Conservation (phyloP, 2,888 invertebrate species). For the Dendrolimus houi region DNA sequence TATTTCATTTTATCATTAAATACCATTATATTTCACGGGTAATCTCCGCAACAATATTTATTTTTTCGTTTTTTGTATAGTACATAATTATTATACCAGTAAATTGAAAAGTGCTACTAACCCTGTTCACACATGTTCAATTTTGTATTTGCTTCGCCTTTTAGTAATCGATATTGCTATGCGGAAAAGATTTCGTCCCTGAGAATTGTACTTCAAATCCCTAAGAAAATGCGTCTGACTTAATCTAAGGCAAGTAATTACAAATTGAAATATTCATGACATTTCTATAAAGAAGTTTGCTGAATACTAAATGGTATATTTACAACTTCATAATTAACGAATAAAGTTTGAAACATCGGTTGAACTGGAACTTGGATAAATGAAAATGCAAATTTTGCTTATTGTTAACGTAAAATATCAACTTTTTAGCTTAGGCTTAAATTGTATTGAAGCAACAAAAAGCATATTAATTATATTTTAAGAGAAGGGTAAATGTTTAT, state of each 20-base stretch:
- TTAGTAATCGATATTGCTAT: background rate
- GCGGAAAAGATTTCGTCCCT: too few relatives aligned
- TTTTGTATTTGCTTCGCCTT: background rate
- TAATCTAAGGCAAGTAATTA: background rate
- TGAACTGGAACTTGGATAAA: background rate
- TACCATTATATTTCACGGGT: too few relatives aligned
- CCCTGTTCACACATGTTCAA: background rate
- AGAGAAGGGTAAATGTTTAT: too few relatives aligned
- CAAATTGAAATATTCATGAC: background rate
- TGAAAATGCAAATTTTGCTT: background rate
- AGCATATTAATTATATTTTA: too few relatives aligned
- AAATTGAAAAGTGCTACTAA: background rate
- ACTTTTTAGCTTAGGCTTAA: background rate
- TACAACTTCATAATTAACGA: background rate
- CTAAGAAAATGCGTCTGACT: background rate
- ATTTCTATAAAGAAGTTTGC: background rate
- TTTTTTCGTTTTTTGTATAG: background rate
- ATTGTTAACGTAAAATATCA: background rate
- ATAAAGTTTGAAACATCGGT: background rate
- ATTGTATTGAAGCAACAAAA: background rate
- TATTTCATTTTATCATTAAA: too few relatives aligned
- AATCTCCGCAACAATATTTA: background rate
- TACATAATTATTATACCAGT: background rate
- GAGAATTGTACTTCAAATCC: too few relatives aligned
- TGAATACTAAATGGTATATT: background rate